Evolutionary conservation across 2,113 vertebrate species (phyloP).

Genomic region (Herpailurus yagouaroundi): DNA sequence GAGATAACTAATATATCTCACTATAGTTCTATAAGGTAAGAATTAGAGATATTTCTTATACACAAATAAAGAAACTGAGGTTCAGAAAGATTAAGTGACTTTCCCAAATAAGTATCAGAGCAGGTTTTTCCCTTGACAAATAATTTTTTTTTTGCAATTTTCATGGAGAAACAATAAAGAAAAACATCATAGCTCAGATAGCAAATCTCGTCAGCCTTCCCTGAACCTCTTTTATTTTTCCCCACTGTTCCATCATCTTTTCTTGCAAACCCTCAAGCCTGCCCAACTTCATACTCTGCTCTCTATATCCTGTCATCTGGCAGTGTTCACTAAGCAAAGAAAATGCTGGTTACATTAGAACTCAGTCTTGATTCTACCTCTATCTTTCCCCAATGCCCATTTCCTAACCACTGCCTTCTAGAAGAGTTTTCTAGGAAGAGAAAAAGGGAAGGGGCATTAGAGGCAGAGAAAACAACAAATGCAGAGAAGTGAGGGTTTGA

Average conservation of each 20-base stretch:
- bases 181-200: not conserved
- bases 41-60: not conserved
- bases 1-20: not conserved
- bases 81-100: constrained; percentile 9
- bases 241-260: not conserved
- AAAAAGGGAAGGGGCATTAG: not conserved
- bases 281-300: not conserved
- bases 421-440: not conserved
- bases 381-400: not conserved
- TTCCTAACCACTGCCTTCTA: not conserved
- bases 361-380: not conserved
- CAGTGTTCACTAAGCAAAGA: not conserved
- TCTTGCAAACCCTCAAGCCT: not conserved
- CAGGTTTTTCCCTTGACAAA: not conserved
- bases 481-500: not conserved
- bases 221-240: not conserved
- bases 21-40: not conserved
- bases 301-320: not conserved
- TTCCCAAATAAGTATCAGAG: not conserved
- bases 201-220: not conserved
- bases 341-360: not conserved
- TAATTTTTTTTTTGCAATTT: not conserved
- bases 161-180: not conserved
- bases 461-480: not conserved
- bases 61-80: not conserved